phyloP scores from a whole-genome alignment of 1,140 invertebrate species.

The Conus betulinus region DNA sequence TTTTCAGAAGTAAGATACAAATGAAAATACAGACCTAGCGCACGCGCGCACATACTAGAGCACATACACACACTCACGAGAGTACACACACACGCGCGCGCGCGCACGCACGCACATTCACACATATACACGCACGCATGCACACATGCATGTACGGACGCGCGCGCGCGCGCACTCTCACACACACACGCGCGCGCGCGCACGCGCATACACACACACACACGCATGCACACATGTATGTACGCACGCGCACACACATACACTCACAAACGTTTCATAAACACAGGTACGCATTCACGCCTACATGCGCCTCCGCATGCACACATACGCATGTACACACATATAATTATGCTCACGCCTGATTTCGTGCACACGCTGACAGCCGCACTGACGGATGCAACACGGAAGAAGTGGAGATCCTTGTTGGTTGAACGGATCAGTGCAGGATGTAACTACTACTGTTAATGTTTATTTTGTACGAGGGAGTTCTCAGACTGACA shows the following conservation, averaged over 20 bases:
- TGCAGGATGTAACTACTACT: too few relatives aligned
- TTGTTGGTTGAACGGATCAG: too few relatives aligned
- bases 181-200: not conserved
- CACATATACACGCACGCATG: conserved; percentile 27
- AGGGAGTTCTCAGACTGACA: not conserved
- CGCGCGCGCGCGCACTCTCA: not conserved
- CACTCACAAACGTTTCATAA: not conserved
- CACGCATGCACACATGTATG: not conserved
- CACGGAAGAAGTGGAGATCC: too few relatives aligned
- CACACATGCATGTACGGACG: not conserved
- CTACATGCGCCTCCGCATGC: not conserved
- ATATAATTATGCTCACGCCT: too few relatives aligned
- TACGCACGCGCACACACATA: conserved; percentile 20
- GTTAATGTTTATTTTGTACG: too few relatives aligned
- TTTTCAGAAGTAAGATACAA: too few relatives aligned
- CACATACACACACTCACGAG: not conserved
- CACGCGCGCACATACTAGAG: not conserved
- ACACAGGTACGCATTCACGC: not conserved
- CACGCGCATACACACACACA: conserved; percentile 21
- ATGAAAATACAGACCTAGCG: not conserved
- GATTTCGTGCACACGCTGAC: not conserved
- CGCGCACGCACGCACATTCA: not conserved
- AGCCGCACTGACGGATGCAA: not conserved
- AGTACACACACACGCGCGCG: not conserved
- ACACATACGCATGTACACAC: conserved; percentile 13